A percentile compares a stretch with the other conserved stretches of the same genome.
phyloP scores from a whole-genome alignment of 64 coral and sea anemone species.

The Pocillopora verrucosa region DNA sequence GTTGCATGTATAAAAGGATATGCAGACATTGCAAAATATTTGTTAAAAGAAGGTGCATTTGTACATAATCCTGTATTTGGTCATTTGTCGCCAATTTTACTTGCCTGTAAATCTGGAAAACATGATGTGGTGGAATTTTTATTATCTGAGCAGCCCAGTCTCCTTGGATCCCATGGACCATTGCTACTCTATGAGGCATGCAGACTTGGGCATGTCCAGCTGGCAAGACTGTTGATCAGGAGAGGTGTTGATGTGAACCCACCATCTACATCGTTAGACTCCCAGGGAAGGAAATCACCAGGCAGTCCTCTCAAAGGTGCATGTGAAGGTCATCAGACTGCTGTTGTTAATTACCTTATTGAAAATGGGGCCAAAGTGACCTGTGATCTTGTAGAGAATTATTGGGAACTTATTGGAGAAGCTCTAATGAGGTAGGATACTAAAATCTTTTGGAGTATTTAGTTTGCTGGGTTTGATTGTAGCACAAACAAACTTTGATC shows the following conservation, averaged over 20 bases:
- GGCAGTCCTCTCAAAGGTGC: conserved; percentile 74
- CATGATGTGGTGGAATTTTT: conserved; percentile 72
- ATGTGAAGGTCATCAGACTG: conserved; percentile 58
- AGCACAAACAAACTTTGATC: no score
- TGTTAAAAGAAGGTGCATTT: conserved; percentile 59
- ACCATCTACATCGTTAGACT: not conserved
- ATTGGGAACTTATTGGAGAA: conserved; percentile 75
- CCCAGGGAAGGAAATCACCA: conserved; percentile 1
- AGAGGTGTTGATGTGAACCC: conserved; percentile 80
- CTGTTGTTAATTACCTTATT: conserved; percentile 78
- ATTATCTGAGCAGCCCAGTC: conserved; percentile 63
- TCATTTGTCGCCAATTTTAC: conserved; percentile 65
- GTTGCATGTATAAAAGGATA: conserved; percentile 79
- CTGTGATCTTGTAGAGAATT: conserved; percentile 57
- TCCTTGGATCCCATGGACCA: conserved; percentile 63
- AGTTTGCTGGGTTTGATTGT: no score
- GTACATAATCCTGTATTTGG: conserved; percentile 41
- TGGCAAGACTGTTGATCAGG: conserved; percentile 76
- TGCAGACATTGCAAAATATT: conserved; percentile 64
- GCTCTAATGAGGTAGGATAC: conserved; percentile 73
- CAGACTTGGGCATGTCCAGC: conserved; percentile 70
- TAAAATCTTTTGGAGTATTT: no score
- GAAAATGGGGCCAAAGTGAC: conserved; percentile 94
- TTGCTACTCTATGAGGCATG: conserved; percentile 64
- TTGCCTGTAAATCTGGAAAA: conserved; percentile 75